These are phyloP conservation scores for Spea multiplicata DNA, from an alignment of 2,113 vertebrate species.

Conservation along the genomic window DNA sequence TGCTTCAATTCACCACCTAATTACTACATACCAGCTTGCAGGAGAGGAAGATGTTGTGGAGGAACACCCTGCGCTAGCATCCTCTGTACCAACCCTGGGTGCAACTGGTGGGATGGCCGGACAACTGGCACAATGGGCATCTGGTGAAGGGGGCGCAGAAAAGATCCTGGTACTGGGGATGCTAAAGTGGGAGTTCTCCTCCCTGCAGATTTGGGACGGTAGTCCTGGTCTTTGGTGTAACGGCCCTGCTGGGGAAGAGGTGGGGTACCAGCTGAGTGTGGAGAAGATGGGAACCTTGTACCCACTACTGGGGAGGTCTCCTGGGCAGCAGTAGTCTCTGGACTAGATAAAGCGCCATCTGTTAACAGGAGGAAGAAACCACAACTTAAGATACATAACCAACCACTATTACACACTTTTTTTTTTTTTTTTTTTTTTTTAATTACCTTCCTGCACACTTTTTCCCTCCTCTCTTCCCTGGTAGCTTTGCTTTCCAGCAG, in stretches of 20 bases:
- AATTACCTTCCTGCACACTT: slow-evolving; percentile 78
- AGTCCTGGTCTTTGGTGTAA: slow-evolving; percentile 85
- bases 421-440: background rate
- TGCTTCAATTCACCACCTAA: background rate
- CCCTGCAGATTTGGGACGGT: slow-evolving; percentile 74
- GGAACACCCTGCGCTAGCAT: slow-evolving; percentile 91
- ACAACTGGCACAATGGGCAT: slow-evolving; percentile 89
- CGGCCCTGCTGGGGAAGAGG: slow-evolving; percentile 72
- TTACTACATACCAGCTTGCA: slow-evolving; percentile 78
- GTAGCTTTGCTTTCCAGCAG: slow-evolving; percentile 60
- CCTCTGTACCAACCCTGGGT: slow-evolving; percentile 89
- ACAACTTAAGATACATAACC: background rate
- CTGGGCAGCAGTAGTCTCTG: slow-evolving; percentile 70
- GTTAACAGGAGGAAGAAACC: slow-evolving; percentile 47
- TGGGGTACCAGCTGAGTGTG: slow-evolving; percentile 70
- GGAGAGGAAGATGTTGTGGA: slow-evolving; percentile 85
- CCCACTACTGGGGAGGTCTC: slow-evolving; percentile 72
- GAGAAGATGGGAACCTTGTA: slow-evolving; percentile 67
- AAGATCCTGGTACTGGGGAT: slow-evolving; percentile 79
- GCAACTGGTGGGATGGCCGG: slow-evolving; percentile 85
- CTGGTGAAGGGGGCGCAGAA: slow-evolving; percentile 87
- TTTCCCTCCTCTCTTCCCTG: slow-evolving; percentile 77
- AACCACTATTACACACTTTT: background rate
- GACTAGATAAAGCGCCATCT: slow-evolving; percentile 69
- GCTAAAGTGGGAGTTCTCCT: slow-evolving; percentile 79